Conservation (phyloP, 2,888 invertebrate genomes). For the Tachina grossa region DNA sequence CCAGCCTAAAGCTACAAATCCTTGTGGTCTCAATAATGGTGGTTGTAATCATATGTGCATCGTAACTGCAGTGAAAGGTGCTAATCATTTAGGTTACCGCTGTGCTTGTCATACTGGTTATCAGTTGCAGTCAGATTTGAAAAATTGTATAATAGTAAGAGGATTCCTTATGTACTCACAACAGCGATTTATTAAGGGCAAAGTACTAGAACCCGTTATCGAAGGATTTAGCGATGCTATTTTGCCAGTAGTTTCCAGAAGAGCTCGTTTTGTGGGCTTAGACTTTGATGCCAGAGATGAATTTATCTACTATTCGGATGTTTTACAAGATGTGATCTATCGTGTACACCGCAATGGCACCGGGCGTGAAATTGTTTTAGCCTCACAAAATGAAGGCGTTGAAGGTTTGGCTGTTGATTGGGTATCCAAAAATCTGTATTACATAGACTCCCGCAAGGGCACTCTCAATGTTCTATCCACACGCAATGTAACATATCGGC, state of each 20-base stretch:
- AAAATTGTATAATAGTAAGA: conserved; percentile 90
- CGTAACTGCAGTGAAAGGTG: conserved; percentile 89
- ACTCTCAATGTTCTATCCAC: conserved; percentile 96
- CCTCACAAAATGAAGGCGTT: conserved; percentile 98
- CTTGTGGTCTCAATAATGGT: conserved; percentile 94
- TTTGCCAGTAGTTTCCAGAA: conserved; percentile 94
- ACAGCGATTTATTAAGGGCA: conserved; percentile 97
- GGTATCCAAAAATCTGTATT: conserved; percentile 97
- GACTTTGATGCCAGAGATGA: conserved; percentile 96
- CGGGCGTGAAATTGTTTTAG: conserved; percentile 93
- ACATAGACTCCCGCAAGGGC: conserved; percentile 96
- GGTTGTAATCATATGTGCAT: conserved; percentile 97
- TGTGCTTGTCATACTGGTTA: conserved; percentile 97
- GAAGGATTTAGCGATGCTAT: conserved; percentile 98
- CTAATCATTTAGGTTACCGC: conserved; percentile 90
- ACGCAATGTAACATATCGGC: conserved; percentile 91
- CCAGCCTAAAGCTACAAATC: conserved; percentile 90
- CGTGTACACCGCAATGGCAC: conserved; percentile 91
- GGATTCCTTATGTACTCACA: conserved; percentile 98
- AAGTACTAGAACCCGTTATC: conserved; percentile 92
- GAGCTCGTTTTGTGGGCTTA: conserved; percentile 96
- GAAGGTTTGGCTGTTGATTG: conserved; percentile 98
- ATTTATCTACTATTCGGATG: conserved; percentile 98
- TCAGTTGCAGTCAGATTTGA: conserved; percentile 88
- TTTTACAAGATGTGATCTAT: conserved; percentile 96